Base-by-base conservation (phyloP, 1,140 invertebrate genomes). In the Drosophila insularis region DNA sequence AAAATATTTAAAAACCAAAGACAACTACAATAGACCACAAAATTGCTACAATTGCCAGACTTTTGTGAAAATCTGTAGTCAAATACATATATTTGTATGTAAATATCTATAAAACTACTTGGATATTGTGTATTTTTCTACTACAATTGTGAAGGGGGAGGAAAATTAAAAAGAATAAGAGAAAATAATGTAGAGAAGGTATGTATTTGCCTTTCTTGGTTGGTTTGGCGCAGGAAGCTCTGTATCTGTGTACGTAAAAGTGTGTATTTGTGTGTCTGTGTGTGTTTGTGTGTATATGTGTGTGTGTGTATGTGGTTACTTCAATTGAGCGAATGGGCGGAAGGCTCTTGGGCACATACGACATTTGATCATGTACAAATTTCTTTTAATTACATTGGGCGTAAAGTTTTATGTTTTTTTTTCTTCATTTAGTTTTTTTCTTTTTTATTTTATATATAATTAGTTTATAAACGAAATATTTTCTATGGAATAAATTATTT, bases 401-500 rank as follows among this genome's bases (percentile, higher is more conserved):
- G 43, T 46, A 6, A 46, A n/a, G 5, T 27, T 27, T 27, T 27
- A 5, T 27, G 27, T 19, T 13, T 40, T 63, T 14, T 74, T 59
- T 19, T 62, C 53, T 54, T 58, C 39, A 50, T 40, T 74, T 61
- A 43, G 10, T n/a, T 68, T 66, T 69, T 39, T 35, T 69, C 35
- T 35, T 74, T 61, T 55, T 37, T 32, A 72, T 63, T 50, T 61
- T 40, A 21, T 21, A 71, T 58, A 27, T 68, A 11, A 27, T 27
- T 71, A 59, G 27, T 32, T 67, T 61, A 21, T 39, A 60, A 79
- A 84, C 68, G 37, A 54, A 75, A 82, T 68, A 75, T 74, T 74
- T 81, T 73, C 77, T 73, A 65, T 67, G 60, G 54, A 64, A 64
- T 71, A 46, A 63, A 60, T 63, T 63, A 43, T 50, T 50, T 78